These are phyloP conservation scores for Bruchidius siliquastri DNA, from an alignment of 2,888 invertebrate species.

Conservation along the genomic window DNA sequence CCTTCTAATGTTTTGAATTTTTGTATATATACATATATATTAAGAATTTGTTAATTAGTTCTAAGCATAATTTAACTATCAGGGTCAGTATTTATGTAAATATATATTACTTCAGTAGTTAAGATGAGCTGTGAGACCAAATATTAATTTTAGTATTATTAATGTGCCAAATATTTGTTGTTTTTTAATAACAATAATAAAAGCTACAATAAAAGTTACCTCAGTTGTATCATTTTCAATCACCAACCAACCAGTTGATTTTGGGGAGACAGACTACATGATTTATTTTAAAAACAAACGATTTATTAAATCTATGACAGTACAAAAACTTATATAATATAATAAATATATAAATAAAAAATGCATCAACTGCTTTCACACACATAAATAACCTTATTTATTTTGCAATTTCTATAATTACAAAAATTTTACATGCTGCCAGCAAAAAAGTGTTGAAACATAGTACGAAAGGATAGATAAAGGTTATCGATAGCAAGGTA, in stretches of 20 bases:
- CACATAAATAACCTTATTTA: not conserved
- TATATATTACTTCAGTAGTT: not conserved
- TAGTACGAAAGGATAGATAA: no score
- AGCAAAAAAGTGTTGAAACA: no score
- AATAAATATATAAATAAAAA: not conserved
- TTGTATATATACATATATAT: not conserved
- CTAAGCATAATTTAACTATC: not conserved
- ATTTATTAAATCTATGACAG: not conserved
- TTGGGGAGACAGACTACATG: not conserved
- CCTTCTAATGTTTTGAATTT: not conserved
- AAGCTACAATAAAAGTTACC: not conserved
- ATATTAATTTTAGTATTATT: slow-evolving; percentile 1
- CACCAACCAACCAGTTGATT: no score
- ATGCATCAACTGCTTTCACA: not conserved
- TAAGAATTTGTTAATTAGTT: not conserved
- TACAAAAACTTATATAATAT: not conserved
- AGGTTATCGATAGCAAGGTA: no score
- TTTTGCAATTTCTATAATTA: no score
- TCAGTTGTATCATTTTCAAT: not conserved
- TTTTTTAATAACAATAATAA: not conserved
- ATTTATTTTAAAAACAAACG: not conserved
- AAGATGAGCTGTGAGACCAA: slow-evolving; percentile 2
- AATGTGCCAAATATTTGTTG: slow-evolving; percentile 2
- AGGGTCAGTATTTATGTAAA: not conserved
- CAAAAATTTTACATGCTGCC: no score